Evolutionary conservation across 1,140 invertebrate genomes (phyloP), one percentile per base, ranked within the genome.

Genomic region (Triops longicaudatus): DNA sequence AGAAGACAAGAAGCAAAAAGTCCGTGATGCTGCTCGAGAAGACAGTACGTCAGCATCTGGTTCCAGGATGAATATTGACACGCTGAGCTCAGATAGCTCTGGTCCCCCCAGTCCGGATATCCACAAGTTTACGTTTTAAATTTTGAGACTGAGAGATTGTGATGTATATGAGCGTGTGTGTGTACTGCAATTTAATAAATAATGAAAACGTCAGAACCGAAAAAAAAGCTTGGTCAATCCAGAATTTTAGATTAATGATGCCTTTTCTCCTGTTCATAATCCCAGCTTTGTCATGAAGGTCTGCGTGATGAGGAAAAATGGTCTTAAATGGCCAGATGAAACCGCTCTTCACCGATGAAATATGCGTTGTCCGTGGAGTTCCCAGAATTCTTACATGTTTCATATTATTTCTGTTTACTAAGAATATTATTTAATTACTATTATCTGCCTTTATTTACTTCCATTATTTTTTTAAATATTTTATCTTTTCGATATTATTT

Each of bases 61-160:
- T 22, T 63, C 50, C 1, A 86, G 83, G 80, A 75, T 85, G 1
- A 87, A 88, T 81, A 88, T 89, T 79, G 88, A 88, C 80, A 89
- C 88, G 41, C 81, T 90, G 14, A 90, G 89, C 81, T 89, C 89
- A 7, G 86, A 85, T 26, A 90, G 88, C 84, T 90, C 89, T 10
- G 80, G 43, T 28, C 80, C 79, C 41, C 80, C 79, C 31, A 79
- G 78, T 72, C 81, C 79, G 26, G 79, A 74, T 42, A 73, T 44
- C 50, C 50, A 63, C 31, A 44, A 43, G 28, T 73, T 77, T 44
- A 42, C 73, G 11, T 77, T 77, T 43, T 77, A 77, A 73, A 28
- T 12, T 22, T 72, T n/a, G 27, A 3, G 42, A 41, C 37, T 14
- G 14, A 63, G 22, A n/a, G 50, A 17, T 22, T 63, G 50, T 63